Evolutionary conservation across 2,888 invertebrate species (phyloP).

Genomic region (Agelastica alni): DNA sequence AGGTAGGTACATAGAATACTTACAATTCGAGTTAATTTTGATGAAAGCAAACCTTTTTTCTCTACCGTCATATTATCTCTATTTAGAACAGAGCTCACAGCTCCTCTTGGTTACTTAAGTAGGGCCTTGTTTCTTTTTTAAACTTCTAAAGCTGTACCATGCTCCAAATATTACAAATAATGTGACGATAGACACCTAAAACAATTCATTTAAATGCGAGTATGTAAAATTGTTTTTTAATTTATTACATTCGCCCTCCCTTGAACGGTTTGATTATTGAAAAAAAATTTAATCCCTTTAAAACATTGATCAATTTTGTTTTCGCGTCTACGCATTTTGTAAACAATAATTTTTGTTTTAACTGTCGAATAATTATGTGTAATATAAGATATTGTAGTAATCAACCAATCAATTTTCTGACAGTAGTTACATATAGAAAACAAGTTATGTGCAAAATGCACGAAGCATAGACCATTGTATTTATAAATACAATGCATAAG

Average conservation of each 20-base stretch:
- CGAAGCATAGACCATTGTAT: neutral
- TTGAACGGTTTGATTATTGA: slow-evolving; percentile 61
- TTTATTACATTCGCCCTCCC: slow-evolving; percentile 55
- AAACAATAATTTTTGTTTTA: neutral
- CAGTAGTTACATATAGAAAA: too few species aligned
- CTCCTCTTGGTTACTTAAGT: too few species aligned
- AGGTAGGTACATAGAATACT: too few species aligned
- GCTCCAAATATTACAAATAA: neutral
- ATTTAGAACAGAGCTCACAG: too few species aligned
- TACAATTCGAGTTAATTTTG: too few species aligned
- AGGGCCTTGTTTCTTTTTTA: neutral
- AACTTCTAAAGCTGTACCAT: neutral
- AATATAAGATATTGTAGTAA: neutral
- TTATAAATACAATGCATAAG: too few species aligned
- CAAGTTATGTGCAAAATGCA: too few species aligned
- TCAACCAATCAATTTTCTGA: neutral
- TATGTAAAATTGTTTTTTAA: neutral
- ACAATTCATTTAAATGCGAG: neutral
- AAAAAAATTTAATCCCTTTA: slow-evolving; percentile 61
- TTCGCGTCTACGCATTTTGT: neutral
- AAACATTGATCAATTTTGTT: neutral
- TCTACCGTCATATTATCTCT: too few species aligned
- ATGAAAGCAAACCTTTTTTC: too few species aligned
- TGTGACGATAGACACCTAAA: neutral
- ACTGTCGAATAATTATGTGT: neutral